Evolutionary conservation across 2,113 vertebrate genomes (phyloP).

Genomic region (Miniopterus natalensis): DNA sequence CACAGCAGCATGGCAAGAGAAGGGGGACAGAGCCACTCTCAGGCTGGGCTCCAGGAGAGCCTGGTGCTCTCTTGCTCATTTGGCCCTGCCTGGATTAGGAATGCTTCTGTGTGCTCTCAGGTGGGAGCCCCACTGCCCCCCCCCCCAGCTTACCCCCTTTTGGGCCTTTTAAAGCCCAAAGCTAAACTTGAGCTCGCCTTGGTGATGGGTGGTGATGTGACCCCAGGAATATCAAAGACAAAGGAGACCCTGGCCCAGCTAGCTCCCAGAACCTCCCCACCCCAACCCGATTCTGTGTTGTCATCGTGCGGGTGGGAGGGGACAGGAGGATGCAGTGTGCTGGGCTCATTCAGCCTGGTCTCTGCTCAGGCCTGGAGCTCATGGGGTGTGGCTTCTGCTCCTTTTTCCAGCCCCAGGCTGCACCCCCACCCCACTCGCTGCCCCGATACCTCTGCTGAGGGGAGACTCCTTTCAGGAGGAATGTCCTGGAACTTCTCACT

Average conservation of each 20-base stretch:
- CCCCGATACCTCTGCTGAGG: background rate
- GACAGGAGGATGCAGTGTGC: rapidly evolving
- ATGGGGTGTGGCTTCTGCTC: too few relatives aligned
- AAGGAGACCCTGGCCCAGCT: rapidly evolving
- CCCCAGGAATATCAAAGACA: background rate
- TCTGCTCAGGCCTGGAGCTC: background rate
- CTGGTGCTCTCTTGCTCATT: rapidly evolving
- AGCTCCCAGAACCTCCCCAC: too few relatives aligned
- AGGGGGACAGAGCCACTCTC: background rate
- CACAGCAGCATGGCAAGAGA: rapidly evolving
- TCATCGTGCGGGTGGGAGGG: background rate
- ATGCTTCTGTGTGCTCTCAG: background rate
- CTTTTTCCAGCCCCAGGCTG: too few relatives aligned
- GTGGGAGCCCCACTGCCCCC: background rate
- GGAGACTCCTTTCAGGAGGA: background rate
- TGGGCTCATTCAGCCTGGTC: background rate
- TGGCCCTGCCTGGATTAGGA: too few relatives aligned
- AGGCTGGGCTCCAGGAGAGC: background rate
- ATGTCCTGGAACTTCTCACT: background rate
- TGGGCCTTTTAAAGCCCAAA: background rate
- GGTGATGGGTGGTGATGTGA: background rate
- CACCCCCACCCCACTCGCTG: rapidly evolving
- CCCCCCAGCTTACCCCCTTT: too few relatives aligned
- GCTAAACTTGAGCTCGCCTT: background rate
- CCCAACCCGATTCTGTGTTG: rapidly evolving